Evolutionary conservation across 2,888 invertebrate genomes (phyloP).

Genomic region (Sipunculus nudus): DNA sequence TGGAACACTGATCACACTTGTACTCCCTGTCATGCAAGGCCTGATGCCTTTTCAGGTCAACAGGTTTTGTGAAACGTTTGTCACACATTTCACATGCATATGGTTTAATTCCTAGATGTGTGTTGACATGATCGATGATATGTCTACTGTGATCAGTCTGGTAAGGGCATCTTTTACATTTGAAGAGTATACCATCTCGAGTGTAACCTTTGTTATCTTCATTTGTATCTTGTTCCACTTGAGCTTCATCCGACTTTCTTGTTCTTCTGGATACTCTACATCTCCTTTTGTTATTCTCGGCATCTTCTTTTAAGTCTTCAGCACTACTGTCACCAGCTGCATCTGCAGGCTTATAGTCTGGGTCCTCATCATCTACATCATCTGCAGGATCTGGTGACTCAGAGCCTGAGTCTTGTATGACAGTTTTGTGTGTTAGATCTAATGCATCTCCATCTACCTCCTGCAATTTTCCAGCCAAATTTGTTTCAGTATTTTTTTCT

Average conservation of each 20-base stretch:
- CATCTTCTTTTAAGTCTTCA: background rate
- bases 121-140: constrained; percentile 13
- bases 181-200: too few relatives aligned
- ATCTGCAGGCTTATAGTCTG: background rate
- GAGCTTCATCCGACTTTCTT: background rate
- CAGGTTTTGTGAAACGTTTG: constrained; percentile 1
- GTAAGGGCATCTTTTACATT: constrained; percentile 13
- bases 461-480: too few relatives aligned
- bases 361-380: constrained; percentile 3
- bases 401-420: too few relatives aligned
- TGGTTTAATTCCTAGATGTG: constrained; percentile 5
- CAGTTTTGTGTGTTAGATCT: too few relatives aligned
- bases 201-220: background rate
- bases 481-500: too few relatives aligned
- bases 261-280: too few relatives aligned
- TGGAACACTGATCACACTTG: constrained; percentile 6
- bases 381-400: constrained; percentile 1
- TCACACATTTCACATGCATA: constrained; percentile 6
- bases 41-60: constrained; percentile 10
- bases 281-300: background rate
- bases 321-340: background rate
- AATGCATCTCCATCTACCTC: too few relatives aligned
- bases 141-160: constrained; percentile 15
- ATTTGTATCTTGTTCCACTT: background rate
- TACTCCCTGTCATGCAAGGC: constrained; percentile 1